A percentile compares a stretch with the other conserved stretches of the same genome.
These are phyloP conservation scores for Cetoscarus ocellatus DNA, from an alignment of 2,797 vertebrate species.

Conservation along the genomic window DNA sequence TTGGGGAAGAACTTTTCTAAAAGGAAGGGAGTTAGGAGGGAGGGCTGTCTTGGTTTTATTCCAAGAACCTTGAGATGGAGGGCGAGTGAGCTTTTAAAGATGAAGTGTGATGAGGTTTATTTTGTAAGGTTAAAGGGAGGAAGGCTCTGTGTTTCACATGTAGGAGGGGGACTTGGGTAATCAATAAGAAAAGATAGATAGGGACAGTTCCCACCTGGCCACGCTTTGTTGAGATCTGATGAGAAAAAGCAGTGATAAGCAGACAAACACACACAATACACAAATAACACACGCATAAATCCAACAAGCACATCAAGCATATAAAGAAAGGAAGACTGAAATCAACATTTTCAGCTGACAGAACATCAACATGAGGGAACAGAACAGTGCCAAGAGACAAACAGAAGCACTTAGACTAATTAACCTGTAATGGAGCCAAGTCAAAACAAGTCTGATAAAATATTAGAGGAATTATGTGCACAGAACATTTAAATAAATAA, in stretches of 20 bases:
- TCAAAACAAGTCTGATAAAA: constrained; percentile 7
- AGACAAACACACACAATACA: constrained; percentile 48
- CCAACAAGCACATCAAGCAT: constrained; percentile 27
- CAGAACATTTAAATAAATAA: constrained; percentile 8
- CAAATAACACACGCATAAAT: constrained; percentile 44
- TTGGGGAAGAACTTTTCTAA: constrained; percentile 22
- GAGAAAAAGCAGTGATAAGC: constrained; percentile 78
- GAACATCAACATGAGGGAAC: constrained; percentile 35
- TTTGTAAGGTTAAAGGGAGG: constrained; percentile 34
- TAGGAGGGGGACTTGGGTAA: background rate
- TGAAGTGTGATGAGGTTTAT: constrained; percentile 28
- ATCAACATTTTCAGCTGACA: constrained; percentile 52
- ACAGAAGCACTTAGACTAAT: constrained; percentile 31
- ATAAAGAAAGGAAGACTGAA: constrained; percentile 46
- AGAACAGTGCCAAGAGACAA: constrained; percentile 30
- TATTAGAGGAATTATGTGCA: background rate
- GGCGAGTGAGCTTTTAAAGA: constrained; percentile 26
- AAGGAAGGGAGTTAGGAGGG: constrained; percentile 19
- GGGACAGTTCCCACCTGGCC: constrained; percentile 87
- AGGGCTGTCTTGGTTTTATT: constrained; percentile 41
- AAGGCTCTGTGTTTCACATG: constrained; percentile 31
- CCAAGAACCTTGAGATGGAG: constrained; percentile 53
- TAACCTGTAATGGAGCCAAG: constrained; percentile 27
- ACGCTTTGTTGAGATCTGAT: constrained; percentile 89
- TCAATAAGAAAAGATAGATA: constrained; percentile 57